Conservation (phyloP, 2,888 invertebrate species). For the Drosophila fulvimacula region DNA sequence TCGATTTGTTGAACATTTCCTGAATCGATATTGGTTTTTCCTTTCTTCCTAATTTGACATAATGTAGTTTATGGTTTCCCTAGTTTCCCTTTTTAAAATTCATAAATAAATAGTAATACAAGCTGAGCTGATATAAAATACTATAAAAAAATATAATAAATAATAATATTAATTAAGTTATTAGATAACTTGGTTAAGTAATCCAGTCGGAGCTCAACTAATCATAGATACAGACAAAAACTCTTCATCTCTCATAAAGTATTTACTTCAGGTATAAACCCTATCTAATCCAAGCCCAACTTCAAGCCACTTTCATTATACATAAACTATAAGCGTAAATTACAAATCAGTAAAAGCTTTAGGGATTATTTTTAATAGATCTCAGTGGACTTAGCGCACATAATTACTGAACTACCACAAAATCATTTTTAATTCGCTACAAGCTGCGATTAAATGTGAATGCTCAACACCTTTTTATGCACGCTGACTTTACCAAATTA, state of each 20-base stretch:
- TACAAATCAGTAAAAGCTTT: neutral
- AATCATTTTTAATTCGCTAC: conserved; percentile 21
- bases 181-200: neutral
- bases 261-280: neutral
- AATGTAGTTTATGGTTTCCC: neutral
- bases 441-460: conserved; percentile 18
- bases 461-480: conserved; percentile 22
- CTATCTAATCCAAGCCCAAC: neutral
- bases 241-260: neutral
- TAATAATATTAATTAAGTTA: too few relatives aligned
- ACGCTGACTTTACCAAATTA: conserved; percentile 19
- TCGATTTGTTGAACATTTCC: conserved; percentile 67
- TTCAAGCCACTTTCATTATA: neutral
- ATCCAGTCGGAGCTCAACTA: neutral
- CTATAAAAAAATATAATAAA: too few relatives aligned
- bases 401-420: conserved; percentile 21
- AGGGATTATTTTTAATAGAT: conserved; percentile 1
- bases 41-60: neutral
- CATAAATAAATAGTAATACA: too few relatives aligned
- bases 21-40: conserved; percentile 27
- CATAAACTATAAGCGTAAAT: neutral
- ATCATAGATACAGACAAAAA: neutral
- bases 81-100: too few relatives aligned
- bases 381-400: neutral
- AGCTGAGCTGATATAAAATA: too few relatives aligned